Evolutionary conservation across 2,888 invertebrate genomes (phyloP).

Genomic region (Plebejus anna): DNA sequence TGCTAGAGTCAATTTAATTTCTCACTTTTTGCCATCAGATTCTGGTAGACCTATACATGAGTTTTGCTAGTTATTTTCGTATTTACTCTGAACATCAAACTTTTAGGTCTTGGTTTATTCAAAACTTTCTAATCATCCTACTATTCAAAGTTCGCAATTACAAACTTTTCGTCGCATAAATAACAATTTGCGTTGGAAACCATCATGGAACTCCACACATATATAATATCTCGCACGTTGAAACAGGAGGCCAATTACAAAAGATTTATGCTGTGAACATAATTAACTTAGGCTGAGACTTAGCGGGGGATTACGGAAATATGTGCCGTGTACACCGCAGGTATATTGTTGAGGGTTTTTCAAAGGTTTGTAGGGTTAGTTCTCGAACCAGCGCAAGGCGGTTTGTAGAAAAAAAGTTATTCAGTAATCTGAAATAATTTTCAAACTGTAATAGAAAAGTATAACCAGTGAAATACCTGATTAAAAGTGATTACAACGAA

Average conservation of each 20-base stretch:
- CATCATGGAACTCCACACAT: constrained; percentile 68
- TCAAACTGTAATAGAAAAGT: too few species aligned
- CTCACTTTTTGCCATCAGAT: too few species aligned
- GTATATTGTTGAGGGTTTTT: background rate
- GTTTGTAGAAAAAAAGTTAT: too few species aligned
- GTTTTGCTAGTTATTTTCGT: too few species aligned
- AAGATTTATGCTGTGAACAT: constrained; percentile 79
- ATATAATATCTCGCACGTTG: constrained; percentile 78
- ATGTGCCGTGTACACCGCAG: constrained; percentile 43
- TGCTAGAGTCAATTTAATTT: too few species aligned
- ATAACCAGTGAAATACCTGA: too few species aligned
- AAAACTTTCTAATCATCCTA: too few species aligned
- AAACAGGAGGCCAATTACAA: constrained; percentile 79
- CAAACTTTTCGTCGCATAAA: constrained; percentile 45
- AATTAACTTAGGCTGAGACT: constrained; percentile 79
- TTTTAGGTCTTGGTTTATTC: too few species aligned
- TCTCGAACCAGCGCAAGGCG: background rate
- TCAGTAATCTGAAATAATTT: too few species aligned
- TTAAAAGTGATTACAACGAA: too few species aligned
- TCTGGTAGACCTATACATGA: too few species aligned
- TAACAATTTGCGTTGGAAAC: constrained; percentile 48
- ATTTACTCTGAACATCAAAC: too few species aligned
- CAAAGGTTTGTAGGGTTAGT: background rate
- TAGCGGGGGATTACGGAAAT: constrained; percentile 72
- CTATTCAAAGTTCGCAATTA: constrained; percentile 38